Conservation (phyloP, 2,888 invertebrate species). For the Aleiodes testaceus region DNA sequence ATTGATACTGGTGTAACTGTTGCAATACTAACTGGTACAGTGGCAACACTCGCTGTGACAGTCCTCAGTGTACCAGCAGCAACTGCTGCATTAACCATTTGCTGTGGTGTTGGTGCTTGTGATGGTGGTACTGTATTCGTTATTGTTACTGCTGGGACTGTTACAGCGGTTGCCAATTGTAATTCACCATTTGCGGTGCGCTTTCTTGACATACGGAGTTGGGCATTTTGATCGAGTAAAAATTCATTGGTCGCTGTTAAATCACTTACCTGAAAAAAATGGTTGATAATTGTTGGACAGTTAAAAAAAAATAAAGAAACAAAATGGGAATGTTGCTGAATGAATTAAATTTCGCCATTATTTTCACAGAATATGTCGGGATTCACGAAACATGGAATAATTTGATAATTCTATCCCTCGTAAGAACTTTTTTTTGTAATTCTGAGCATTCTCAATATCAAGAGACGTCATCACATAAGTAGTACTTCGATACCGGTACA, state of each 20-base stretch:
- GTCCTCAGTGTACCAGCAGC: constrained; percentile 74
- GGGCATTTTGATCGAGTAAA: constrained; percentile 84
- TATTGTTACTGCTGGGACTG: constrained; percentile 78
- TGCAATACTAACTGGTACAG: constrained; percentile 78
- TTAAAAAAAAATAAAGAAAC: neutral
- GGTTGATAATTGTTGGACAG: too few relatives aligned
- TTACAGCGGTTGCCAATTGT: constrained; percentile 73
- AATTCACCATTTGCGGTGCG: constrained; percentile 71
- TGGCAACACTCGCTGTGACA: constrained; percentile 77
- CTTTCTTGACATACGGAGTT: constrained; percentile 78
- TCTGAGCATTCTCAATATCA: too few relatives aligned
- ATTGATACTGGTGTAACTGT: constrained; percentile 78
- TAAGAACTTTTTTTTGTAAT: too few relatives aligned
- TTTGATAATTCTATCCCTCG: too few relatives aligned
- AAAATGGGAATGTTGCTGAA: neutral
- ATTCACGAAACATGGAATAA: too few relatives aligned
- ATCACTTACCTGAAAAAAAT: constrained; percentile 76
- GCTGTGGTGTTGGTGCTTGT: constrained; percentile 74
- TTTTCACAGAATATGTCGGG: too few relatives aligned
- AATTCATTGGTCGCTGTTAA: constrained; percentile 86
- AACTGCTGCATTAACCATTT: constrained; percentile 72
- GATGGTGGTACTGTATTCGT: constrained; percentile 75
- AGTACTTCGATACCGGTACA: too few relatives aligned
- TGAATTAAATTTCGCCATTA: neutral
- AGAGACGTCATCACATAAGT: too few relatives aligned